These are phyloP conservation scores for Anastatus disparis DNA, from an alignment of 1,140 invertebrate genomes.

Conservation along the genomic window DNA sequence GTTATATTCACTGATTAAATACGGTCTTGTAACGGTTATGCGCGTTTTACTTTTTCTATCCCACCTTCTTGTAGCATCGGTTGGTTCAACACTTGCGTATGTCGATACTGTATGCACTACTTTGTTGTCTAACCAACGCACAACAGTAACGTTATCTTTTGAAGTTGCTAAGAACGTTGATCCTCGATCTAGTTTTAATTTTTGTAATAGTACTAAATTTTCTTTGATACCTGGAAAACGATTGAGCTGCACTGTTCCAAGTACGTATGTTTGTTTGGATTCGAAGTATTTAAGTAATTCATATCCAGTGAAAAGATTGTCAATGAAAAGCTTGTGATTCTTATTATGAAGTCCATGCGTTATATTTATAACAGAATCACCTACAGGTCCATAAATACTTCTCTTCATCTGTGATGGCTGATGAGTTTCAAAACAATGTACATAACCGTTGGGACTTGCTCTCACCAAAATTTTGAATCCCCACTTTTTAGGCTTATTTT, in stretches of 20 bases:
- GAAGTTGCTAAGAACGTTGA: slow-evolving; percentile 17
- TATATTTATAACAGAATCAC: slow-evolving; percentile 21
- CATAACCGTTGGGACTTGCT: slow-evolving; percentile 19
- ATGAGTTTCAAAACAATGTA: slow-evolving; percentile 18
- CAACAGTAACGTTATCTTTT: slow-evolving; percentile 15
- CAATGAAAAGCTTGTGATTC: slow-evolving; percentile 25
- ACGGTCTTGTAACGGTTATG: slow-evolving; percentile 15
- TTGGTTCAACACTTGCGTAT: slow-evolving; percentile 13
- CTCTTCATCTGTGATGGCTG: neutral
- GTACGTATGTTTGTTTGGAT: slow-evolving; percentile 3
- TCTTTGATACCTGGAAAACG: slow-evolving; percentile 2
- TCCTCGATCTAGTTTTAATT: neutral
- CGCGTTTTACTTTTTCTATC: slow-evolving; percentile 13
- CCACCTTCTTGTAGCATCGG: slow-evolving; percentile 2
- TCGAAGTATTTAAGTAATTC: slow-evolving; percentile 6
- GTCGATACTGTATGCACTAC: slow-evolving; percentile 14
- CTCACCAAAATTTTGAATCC: slow-evolving; percentile 45
- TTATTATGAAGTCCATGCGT: slow-evolving; percentile 17
- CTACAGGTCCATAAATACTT: slow-evolving; percentile 4
- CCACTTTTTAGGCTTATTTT: slow-evolving; percentile 56
- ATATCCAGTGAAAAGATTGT: slow-evolving; percentile 20
- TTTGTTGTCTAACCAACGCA: slow-evolving; percentile 16
- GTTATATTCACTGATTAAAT: slow-evolving; percentile 17
- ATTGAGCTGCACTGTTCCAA: slow-evolving; percentile 11
- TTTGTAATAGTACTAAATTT: slow-evolving; percentile 14